phyloP scores from a whole-genome alignment of 2,888 invertebrate genomes.

The Patella ulyssiponensis region DNA sequence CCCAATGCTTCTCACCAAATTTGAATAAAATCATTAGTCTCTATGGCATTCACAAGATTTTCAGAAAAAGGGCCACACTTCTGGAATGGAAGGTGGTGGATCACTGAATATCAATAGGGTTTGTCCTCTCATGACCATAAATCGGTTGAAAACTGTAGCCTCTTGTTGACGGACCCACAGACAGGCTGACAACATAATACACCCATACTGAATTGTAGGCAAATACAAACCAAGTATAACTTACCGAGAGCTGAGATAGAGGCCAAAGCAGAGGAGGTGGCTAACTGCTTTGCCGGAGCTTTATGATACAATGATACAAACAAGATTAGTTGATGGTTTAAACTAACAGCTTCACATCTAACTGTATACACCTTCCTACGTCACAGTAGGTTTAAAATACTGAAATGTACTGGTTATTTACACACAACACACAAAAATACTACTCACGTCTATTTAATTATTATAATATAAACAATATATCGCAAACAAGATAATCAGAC shows the following conservation, averaged over 20 bases:
- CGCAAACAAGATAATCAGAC: slow-evolving; percentile 28
- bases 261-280: slow-evolving; percentile 88
- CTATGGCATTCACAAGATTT: no score
- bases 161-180: no score
- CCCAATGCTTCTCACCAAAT: no score
- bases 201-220: no score
- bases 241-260: slow-evolving; percentile 94
- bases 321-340: slow-evolving; percentile 31
- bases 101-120: no score
- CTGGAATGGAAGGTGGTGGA: no score
- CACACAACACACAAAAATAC: background rate
- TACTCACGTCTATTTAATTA: no score
- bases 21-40: no score
- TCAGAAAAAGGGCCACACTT: no score
- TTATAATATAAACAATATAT: slow-evolving; percentile 16
- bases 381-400: background rate
- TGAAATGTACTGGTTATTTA: slow-evolving; percentile 18
- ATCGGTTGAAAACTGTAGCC: no score
- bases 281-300: slow-evolving; percentile 79
- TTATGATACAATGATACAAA: slow-evolving; percentile 56
- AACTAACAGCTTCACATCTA: slow-evolving; percentile 15
- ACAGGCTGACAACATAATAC: no score
- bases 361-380: slow-evolving; percentile 11
- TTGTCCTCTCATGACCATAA: no score
- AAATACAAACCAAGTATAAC: slow-evolving; percentile 72